Percentiles rank a stretch among this genome's conserved stretches.
Conservation (phyloP, 2,113 vertebrate species). For the Xyliphius kryptos region DNA sequence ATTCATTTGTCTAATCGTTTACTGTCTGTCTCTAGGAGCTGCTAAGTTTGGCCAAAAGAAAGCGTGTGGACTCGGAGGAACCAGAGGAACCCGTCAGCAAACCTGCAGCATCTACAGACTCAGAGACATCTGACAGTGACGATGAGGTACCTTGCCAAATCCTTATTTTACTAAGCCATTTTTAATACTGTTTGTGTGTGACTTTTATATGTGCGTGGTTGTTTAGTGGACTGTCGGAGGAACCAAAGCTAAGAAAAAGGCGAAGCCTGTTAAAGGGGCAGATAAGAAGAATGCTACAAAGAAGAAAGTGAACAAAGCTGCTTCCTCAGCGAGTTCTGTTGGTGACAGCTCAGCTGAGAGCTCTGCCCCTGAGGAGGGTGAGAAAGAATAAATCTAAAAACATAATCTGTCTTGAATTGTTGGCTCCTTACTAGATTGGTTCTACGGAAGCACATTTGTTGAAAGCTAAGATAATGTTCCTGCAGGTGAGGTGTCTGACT, state of each 20-base stretch:
- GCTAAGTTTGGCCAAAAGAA: conserved; percentile 89
- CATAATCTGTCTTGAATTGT: too few relatives aligned
- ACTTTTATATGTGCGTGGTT: neutral
- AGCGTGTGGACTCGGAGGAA: conserved; percentile 90
- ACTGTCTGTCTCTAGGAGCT: conserved; percentile 69
- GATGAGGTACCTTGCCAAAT: conserved; percentile 78
- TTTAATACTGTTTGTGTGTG: too few relatives aligned
- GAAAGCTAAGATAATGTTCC: too few relatives aligned
- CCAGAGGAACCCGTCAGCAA: conserved; percentile 89
- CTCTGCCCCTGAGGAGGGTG: conserved; percentile 95
- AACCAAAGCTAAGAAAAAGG: conserved; percentile 96
- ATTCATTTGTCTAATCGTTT: too few relatives aligned
- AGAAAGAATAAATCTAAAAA: too few relatives aligned
- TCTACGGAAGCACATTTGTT: too few relatives aligned
- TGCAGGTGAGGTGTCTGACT: conserved; percentile 94
- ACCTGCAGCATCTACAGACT: conserved; percentile 91
- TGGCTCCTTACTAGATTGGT: too few relatives aligned
- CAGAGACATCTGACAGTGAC: conserved; percentile 92
- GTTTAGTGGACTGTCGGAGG: conserved; percentile 95
- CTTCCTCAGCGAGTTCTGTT: conserved; percentile 91
- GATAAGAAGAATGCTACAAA: conserved; percentile 88
- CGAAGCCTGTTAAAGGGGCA: conserved; percentile 77
- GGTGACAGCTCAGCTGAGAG: conserved; percentile 93
- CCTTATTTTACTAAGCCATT: too few relatives aligned
- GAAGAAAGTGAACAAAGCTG: conserved; percentile 80